Base-by-base conservation (phyloP, 1,140 invertebrate genomes). In the Drosophila navojoa region DNA sequence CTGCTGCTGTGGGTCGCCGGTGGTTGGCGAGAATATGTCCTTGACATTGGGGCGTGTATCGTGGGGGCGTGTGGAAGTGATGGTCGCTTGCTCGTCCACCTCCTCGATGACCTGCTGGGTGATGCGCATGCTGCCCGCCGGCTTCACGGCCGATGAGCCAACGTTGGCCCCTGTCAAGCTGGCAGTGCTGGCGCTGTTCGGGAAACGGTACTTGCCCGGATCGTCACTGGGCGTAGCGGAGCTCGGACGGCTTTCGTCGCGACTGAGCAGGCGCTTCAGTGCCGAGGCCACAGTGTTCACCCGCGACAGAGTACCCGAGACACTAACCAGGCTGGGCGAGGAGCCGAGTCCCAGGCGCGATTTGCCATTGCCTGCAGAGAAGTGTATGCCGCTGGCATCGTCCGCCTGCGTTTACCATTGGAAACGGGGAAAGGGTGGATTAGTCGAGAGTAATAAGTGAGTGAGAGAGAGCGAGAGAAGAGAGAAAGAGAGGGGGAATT, bases 41-140 rank as follows among this genome's bases (percentile, higher is more conserved):
- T 93, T 93, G 16, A 94, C 93, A 73, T 93, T 93, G 35, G 94
- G 94, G 42, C 94, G 79, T 85, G 94, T 92, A 35, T 93, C 81
- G 92, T 94, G 91, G 80, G 93, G 76, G 11, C 94, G 93, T 92
- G 95, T 95, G 13, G 96, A 96, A 0, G 94, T 96, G 52, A 96
- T 95, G 4, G 96, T 97, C 70, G 94, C 93, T 87, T 97, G 96
- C 80, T 97, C 96, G 74, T 97, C 96, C 0, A 96, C 95, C 90
- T 97, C 96, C 87, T 97, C 96, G 27, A 96, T 97, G 3, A 96
- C 95, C 74, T 96, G 95, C 77, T 95, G 94, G 0, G 95, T 94
- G 15, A 97, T 95, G 74, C 94, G 94, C 93, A 95, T 95, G 38
- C 94, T 95, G n/a, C 95, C 95, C 22, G 86, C 80, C 5, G 84